Evolutionary conservation across 1,140 invertebrate species (phyloP).

Genomic region (Drosophila littoralis): DNA sequence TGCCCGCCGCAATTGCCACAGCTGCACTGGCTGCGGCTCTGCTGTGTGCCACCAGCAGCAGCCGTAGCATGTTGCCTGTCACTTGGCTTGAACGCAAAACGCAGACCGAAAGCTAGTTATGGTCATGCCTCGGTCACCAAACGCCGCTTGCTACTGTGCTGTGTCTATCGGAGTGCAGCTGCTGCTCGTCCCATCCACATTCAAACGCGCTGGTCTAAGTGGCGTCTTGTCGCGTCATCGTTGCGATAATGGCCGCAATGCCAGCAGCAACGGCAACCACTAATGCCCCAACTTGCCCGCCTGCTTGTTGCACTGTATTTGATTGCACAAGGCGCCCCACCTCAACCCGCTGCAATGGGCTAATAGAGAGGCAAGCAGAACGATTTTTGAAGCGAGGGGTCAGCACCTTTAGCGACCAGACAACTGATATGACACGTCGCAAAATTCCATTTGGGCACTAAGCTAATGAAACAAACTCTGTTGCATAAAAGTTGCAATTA

Average conservation of each 20-base stretch:
- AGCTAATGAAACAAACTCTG: constrained; percentile 72
- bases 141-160: not conserved
- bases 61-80: constrained; percentile 61
- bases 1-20: constrained; percentile 7
- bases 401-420: not conserved
- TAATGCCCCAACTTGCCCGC: constrained; percentile 32
- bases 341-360: not conserved
- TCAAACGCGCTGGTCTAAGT: not conserved
- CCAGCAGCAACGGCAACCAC: constrained; percentile 36
- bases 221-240: constrained; percentile 46
- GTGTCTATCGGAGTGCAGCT: not conserved
- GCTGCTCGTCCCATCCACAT: too few species aligned
- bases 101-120: constrained; percentile 67
- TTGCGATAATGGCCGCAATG: constrained; percentile 50
- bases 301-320: constrained; percentile 11
- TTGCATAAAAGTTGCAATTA: constrained; percentile 30
- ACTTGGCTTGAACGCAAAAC: constrained; percentile 52
- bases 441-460: constrained; percentile 66
- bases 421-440: too few species aligned
- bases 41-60: constrained; percentile 16
- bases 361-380: constrained; percentile 7
- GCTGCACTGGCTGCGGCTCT: constrained; percentile 12
- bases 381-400: not conserved
- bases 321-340: not conserved
- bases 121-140: constrained; percentile 43